A percentile compares a stretch with the other conserved stretches of the same genome.
Evolutionary conservation across 2,113 vertebrate genomes (phyloP).

Genomic region (Brachyistius frenatus): DNA sequence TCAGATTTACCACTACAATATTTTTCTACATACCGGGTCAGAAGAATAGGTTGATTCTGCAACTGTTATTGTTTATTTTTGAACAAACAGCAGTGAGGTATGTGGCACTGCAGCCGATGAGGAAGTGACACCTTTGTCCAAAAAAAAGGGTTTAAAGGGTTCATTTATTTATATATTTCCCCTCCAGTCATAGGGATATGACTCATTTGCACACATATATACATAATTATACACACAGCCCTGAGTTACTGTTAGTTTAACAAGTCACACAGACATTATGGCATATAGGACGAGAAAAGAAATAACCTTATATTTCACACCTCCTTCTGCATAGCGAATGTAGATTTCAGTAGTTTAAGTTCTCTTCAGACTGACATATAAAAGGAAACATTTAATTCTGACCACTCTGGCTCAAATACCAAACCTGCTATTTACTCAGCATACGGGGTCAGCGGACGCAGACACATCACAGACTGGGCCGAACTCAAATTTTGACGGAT

Average conservation of each 20-base stretch:
- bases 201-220: background rate
- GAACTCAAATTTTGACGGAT: slow-evolving; percentile 76
- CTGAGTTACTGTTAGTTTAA: background rate
- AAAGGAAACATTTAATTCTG: slow-evolving; percentile 71
- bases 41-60: too few species aligned
- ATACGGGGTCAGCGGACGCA: slow-evolving; percentile 60
- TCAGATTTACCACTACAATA: too few species aligned
- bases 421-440: slow-evolving; percentile 70
- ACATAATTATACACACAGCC: background rate
- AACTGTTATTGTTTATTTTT: too few species aligned
- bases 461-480: slow-evolving; percentile 61
- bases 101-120: too few species aligned
- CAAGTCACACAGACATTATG: background rate
- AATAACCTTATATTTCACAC: background rate
- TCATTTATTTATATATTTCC: background rate
- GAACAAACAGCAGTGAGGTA: too few species aligned
- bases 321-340: background rate
- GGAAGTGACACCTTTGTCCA: background rate
- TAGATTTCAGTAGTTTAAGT: background rate
- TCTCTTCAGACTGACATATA: slow-evolving; percentile 47
- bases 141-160: background rate
- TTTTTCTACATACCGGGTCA: too few species aligned
- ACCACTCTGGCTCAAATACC: slow-evolving; percentile 67
- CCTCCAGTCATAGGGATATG: background rate
- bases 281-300: background rate